phyloP scores from a whole-genome alignment of 2,113 vertebrate genomes.

The Illadopsis cleaveri region DNA sequence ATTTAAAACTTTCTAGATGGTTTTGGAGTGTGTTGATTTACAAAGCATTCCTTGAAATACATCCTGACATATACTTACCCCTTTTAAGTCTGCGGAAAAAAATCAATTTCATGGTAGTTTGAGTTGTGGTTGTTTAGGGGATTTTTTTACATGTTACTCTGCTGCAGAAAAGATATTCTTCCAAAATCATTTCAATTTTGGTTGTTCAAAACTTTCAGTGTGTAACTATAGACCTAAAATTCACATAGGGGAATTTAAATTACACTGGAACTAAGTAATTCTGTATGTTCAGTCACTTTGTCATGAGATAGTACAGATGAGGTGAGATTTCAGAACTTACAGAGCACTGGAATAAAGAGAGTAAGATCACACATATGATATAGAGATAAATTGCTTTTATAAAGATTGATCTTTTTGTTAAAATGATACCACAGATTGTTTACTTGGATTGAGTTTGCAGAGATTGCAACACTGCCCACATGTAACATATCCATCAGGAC shows the following conservation, averaged over 20 bases:
- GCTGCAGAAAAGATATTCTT: not conserved
- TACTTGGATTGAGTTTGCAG: not conserved
- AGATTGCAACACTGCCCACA: not conserved
- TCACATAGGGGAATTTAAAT: not conserved
- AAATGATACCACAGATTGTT: not conserved
- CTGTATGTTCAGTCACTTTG: not conserved
- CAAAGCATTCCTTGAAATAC: conserved; percentile 59
- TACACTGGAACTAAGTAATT: not conserved
- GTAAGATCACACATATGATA: not conserved
- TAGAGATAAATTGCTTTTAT: not conserved
- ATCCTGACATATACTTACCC: not conserved
- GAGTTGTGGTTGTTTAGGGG: not conserved
- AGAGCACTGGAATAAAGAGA: not conserved
- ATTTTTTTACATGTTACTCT: conserved; percentile 4
- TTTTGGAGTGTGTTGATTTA: conserved; percentile 42
- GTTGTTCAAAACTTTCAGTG: conserved; percentile 17
- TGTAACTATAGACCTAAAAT: not conserved
- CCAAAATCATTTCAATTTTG: conserved; percentile 19
- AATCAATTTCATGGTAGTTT: not conserved
- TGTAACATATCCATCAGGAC: not conserved
- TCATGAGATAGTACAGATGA: not conserved
- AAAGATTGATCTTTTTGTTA: not conserved
- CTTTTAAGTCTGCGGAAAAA: not conserved
- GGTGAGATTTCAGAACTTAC: not conserved
- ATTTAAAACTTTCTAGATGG: conserved; percentile 47